Percentiles rank a stretch among this genome's conserved stretches.
phyloP scores from a whole-genome alignment of 2,113 vertebrate species.

The Gallinago jamesoni region DNA sequence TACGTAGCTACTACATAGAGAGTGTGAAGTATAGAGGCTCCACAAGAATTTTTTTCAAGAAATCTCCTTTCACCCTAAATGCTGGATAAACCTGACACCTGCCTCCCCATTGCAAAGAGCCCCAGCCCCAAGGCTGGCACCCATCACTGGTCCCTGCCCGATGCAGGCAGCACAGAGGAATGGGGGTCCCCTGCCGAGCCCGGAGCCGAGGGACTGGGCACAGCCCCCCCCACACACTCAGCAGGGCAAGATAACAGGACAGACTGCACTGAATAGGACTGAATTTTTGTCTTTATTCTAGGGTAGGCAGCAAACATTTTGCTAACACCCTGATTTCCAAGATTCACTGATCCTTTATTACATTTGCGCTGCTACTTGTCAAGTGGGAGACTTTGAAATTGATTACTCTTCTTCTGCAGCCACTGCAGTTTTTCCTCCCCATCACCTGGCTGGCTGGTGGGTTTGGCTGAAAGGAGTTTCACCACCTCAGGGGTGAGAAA shows the following conservation, averaged over 20 bases:
- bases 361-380: background rate
- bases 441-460: background rate
- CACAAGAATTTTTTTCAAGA: background rate
- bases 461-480: background rate
- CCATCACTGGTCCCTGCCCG: background rate
- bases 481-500: background rate
- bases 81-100: background rate
- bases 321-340: background rate
- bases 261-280: accelerated
- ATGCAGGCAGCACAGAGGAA: accelerated
- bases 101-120: no score
- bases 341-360: background rate
- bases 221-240: accelerated
- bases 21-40: background rate
- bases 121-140: accelerated
- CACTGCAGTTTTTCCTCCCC: background rate
- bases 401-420: background rate
- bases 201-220: accelerated
- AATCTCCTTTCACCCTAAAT: background rate
- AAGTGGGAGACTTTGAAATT: background rate
- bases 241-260: background rate
- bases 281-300: background rate
- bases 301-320: background rate
- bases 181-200: no score
- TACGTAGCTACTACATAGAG: background rate